phyloP scores from a whole-genome alignment of 2,888 invertebrate species.

The Apomyelois bistriatella region DNA sequence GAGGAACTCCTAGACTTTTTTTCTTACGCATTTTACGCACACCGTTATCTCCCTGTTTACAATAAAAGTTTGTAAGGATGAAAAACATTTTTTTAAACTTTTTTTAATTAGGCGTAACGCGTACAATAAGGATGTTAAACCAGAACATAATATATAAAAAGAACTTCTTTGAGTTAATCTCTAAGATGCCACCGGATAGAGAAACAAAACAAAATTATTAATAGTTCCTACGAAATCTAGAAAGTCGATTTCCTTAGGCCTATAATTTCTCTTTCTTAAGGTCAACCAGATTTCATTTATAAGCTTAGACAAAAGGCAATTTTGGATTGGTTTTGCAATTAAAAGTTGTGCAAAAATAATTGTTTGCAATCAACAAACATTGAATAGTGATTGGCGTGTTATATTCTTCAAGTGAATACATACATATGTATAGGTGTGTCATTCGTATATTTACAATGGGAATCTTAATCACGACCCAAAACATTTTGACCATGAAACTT shows the following conservation, averaged over 20 bases:
- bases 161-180: neutral
- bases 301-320: constrained; percentile 2
- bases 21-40: too few relatives aligned
- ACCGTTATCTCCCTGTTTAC: too few relatives aligned
- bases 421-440: neutral
- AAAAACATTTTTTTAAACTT: too few relatives aligned
- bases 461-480: neutral
- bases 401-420: neutral
- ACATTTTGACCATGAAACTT: constrained; percentile 8
- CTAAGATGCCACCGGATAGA: constrained; percentile 1
- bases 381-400: constrained; percentile 1
- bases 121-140: too few relatives aligned
- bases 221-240: constrained; percentile 4
- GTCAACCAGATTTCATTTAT: constrained; percentile 10
- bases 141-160: neutral
- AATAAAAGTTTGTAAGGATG: too few relatives aligned
- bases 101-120: too few relatives aligned
- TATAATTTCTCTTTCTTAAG: constrained; percentile 10
- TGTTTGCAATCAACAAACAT: neutral
- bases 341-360: constrained; percentile 9
- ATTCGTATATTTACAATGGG: neutral
- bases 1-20: too few relatives aligned
- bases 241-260: constrained; percentile 10
- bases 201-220: neutral
- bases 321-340: constrained; percentile 9